Conservation (phyloP, 2,888 invertebrate genomes). For the Monopis laevigella region DNA sequence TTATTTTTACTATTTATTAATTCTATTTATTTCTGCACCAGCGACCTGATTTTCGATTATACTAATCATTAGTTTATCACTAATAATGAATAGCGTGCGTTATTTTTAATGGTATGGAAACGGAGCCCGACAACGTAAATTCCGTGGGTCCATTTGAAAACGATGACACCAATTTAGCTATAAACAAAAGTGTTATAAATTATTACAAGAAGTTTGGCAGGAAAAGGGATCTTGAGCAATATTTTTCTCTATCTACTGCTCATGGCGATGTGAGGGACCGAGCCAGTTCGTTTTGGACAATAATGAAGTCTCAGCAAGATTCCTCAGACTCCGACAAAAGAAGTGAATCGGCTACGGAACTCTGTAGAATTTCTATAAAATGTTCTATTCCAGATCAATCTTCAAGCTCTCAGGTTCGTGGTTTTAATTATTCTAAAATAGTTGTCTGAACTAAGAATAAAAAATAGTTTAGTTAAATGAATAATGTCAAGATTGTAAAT, state of each 20-base stretch:
- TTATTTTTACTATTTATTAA: no score
- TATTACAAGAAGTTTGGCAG: conserved; percentile 76
- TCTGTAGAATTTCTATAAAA: conserved; percentile 52
- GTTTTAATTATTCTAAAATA: no score
- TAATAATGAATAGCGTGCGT: no score
- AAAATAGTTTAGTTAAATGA: no score
- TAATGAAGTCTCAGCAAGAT: conserved; percentile 49
- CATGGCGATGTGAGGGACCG: conserved; percentile 50
- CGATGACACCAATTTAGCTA: conserved; percentile 30
- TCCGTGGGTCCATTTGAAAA: conserved; percentile 11
- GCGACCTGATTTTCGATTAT: no score
- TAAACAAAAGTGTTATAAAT: conserved; percentile 63
- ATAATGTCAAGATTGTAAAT: no score
- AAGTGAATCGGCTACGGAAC: conserved; percentile 47
- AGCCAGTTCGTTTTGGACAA: conserved; percentile 48
- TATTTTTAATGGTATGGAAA: no score
- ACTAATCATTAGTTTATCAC: no score
- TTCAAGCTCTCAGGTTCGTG: conserved; percentile 34
- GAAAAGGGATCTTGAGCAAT: conserved; percentile 73
- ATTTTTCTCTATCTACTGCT: conserved; percentile 65
- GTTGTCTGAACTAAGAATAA: no score
- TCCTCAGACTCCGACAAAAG: conserved; percentile 50
- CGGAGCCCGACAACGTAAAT: no score
- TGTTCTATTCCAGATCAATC: conserved; percentile 41
- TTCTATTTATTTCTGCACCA: no score